phyloP scores from a whole-genome alignment of 2,797 vertebrate species.

The Bovichtus diacanthus region DNA sequence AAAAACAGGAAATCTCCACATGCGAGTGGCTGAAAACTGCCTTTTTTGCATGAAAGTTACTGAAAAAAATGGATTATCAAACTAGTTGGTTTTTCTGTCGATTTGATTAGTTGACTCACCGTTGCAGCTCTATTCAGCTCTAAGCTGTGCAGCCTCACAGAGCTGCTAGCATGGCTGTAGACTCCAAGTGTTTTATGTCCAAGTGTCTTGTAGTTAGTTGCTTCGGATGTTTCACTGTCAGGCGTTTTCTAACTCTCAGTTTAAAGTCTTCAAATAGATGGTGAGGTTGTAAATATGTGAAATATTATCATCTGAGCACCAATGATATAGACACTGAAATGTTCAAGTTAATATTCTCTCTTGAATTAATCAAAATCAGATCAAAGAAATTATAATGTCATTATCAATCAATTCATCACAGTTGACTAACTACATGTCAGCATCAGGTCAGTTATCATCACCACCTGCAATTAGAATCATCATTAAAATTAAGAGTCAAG shows the following conservation, averaged over 20 bases:
- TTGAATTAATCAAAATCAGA: conserved; percentile 22
- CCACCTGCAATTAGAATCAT: conserved; percentile 45
- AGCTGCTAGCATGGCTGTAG: background rate
- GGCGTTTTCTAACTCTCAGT: background rate
- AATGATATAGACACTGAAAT: background rate
- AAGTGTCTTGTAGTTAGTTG: background rate
- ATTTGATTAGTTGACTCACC: no score
- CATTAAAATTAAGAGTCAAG: conserved; percentile 27
- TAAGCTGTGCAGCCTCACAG: background rate
- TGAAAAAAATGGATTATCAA: no score
- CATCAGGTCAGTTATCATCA: conserved; percentile 38
- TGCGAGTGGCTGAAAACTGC: no score
- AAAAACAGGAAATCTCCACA: no score
- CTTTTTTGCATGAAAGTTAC: no score
- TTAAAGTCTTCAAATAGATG: background rate
- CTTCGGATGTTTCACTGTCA: background rate
- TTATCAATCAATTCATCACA: conserved; percentile 24
- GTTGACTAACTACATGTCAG: conserved; percentile 27
- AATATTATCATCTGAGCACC: background rate
- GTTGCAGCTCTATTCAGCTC: background rate
- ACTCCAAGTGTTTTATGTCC: background rate
- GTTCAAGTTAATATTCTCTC: background rate
- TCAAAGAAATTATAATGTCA: conserved; percentile 7
- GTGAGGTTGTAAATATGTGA: background rate
- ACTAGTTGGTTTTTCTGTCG: no score